A percentile compares a stretch with the other conserved stretches of the same genome.
Evolutionary conservation across 2,113 vertebrate species (phyloP).

Genomic region (Chlamydotis undulata): DNA sequence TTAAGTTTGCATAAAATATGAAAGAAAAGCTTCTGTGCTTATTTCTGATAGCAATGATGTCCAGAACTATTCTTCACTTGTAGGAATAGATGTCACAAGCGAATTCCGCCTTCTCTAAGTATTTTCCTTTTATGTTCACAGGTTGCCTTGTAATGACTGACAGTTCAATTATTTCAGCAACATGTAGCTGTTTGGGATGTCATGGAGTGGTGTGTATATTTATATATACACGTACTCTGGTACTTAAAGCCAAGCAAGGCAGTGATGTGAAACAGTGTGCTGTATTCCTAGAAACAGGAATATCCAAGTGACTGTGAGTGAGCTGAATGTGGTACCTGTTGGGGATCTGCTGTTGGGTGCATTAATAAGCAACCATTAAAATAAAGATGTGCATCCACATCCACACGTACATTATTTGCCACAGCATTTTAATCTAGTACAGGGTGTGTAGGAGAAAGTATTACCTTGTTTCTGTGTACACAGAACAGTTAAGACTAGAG

Average conservation of each 20-base stretch:
- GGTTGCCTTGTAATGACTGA: background rate
- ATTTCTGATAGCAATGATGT: background rate
- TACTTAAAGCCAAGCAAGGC: background rate
- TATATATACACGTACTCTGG: background rate
- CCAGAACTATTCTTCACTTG: background rate
- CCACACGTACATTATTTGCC: background rate
- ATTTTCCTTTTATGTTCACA: background rate
- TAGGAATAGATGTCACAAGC: background rate
- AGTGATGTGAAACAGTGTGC: rapidly evolving
- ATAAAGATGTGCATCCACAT: background rate
- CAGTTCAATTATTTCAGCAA: background rate
- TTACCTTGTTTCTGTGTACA: background rate
- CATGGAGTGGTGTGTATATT: no score
- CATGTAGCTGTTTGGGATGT: background rate
- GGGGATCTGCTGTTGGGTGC: background rate
- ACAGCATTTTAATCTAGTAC: background rate
- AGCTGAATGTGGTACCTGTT: background rate
- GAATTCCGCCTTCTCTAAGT: background rate
- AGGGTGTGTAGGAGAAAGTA: background rate
- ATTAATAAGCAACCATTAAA: background rate
- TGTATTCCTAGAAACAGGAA: background rate
- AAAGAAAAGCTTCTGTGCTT: background rate
- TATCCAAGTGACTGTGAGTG: background rate
- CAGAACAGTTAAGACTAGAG: background rate
- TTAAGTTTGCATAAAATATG: background rate